phyloP scores from a whole-genome alignment of 2,113 vertebrate species.

The Myanophis thanlyinensis region DNA sequence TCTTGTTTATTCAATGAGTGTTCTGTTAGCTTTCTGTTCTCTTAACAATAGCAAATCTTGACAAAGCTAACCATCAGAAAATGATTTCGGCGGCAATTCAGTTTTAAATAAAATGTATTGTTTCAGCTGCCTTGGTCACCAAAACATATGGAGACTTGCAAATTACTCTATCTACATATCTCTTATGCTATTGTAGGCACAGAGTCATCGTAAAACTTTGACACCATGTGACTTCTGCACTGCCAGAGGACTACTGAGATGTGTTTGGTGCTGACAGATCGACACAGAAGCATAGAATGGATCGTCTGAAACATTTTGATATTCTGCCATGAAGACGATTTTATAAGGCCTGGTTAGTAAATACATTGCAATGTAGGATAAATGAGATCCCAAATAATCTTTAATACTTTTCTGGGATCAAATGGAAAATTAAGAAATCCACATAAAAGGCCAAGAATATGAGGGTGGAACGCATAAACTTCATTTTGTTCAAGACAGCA shows the following conservation, averaged over 20 bases:
- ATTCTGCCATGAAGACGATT: background rate
- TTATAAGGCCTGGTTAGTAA: background rate
- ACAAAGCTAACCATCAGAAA: constrained; percentile 44
- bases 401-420: background rate
- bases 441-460: background rate
- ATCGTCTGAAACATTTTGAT: background rate
- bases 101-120: background rate
- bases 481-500: background rate
- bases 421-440: background rate
- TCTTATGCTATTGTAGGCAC: background rate
- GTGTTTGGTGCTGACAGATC: background rate
- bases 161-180: background rate
- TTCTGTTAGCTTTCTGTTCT: constrained; percentile 61
- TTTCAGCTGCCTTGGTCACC: background rate
- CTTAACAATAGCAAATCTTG: constrained; percentile 59
- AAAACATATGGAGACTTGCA: no score
- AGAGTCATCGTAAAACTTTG: background rate
- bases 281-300: background rate
- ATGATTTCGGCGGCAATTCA: constrained; percentile 29
- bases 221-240: background rate
- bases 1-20: constrained; percentile 70
- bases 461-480: background rate
- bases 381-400: background rate
- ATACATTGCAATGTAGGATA: background rate
- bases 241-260: background rate